Evolutionary conservation across 2,113 vertebrate genomes (phyloP).

Genomic region (Guaruba guarouba): DNA sequence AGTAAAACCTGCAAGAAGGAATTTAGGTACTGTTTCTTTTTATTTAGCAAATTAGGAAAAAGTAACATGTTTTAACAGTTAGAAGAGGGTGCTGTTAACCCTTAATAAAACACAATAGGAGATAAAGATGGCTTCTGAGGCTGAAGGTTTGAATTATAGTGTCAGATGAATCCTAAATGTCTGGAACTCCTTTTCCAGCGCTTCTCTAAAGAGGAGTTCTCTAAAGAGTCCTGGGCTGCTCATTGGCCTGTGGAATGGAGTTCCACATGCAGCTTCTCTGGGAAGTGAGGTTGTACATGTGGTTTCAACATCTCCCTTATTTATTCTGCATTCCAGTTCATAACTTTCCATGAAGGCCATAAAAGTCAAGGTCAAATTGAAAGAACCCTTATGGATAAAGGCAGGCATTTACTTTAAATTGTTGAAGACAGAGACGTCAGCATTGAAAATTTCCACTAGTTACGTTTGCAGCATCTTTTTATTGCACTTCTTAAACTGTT

Average conservation of each 20-base stretch:
- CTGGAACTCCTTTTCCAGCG: neutral
- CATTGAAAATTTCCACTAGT: neutral
- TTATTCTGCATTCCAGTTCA: neutral
- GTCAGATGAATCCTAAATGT: neutral
- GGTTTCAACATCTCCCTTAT: neutral
- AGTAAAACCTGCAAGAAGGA: neutral
- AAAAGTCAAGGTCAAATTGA: neutral
- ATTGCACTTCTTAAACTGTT: neutral
- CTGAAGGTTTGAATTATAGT: neutral
- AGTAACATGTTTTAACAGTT: neutral
- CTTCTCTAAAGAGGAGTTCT: neutral
- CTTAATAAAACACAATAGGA: neutral
- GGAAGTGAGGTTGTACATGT: neutral
- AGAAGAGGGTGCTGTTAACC: neutral
- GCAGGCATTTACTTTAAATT: neutral
- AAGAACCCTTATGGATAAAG: neutral
- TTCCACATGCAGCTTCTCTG: neutral
- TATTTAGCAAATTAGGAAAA: neutral
- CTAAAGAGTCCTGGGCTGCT: neutral
- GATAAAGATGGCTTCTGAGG: neutral
- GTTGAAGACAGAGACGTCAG: neutral
- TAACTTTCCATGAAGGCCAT: neutral
- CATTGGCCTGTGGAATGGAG: rapidly evolving
- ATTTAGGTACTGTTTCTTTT: neutral
- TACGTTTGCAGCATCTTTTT: neutral